These are phyloP conservation scores for Ictidomys tridecemlineatus DNA, from an alignment of 2,113 vertebrate genomes.

Conservation along the genomic window DNA sequence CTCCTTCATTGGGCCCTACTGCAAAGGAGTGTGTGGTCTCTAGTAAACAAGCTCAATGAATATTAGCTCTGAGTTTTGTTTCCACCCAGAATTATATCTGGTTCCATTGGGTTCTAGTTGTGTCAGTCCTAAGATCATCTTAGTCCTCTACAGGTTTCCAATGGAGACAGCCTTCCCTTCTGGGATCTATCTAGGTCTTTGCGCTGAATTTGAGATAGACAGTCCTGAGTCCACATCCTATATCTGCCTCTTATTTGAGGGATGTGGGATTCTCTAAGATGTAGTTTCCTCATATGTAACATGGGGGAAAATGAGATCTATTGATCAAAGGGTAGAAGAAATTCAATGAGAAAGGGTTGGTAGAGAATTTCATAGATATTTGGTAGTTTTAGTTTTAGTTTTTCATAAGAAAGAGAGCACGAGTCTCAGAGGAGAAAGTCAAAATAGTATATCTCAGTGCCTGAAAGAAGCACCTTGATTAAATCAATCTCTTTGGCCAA, in stretches of 20 bases:
- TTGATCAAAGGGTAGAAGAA: neutral
- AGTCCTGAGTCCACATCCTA: neutral
- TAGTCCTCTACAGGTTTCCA: neutral
- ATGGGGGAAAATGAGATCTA: neutral
- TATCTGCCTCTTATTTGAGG: neutral
- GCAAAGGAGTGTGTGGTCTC: neutral
- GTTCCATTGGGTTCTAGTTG: neutral
- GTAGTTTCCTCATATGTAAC: neutral
- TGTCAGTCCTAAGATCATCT: neutral
- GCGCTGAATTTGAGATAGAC: neutral
- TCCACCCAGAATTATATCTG: neutral
- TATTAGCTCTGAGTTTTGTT: neutral
- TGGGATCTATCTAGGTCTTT: neutral
- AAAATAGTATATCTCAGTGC: neutral
- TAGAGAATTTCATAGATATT: neutral
- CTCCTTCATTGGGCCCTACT: neutral
- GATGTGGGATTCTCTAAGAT: neutral
- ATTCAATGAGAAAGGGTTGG: neutral
- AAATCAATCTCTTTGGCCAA: slow-evolving; percentile 3
- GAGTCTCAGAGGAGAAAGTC: neutral
- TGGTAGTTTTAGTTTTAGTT: slow-evolving; percentile 3
- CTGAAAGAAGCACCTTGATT: neutral
- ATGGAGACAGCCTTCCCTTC: neutral
- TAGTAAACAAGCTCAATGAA: neutral
- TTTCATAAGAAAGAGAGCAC: neutral